Percentiles rank a stretch among this genome's conserved stretches.
Evolutionary conservation across 1,140 invertebrate species (phyloP).

Genomic region (Pseudomyrmex sp.): DNA sequence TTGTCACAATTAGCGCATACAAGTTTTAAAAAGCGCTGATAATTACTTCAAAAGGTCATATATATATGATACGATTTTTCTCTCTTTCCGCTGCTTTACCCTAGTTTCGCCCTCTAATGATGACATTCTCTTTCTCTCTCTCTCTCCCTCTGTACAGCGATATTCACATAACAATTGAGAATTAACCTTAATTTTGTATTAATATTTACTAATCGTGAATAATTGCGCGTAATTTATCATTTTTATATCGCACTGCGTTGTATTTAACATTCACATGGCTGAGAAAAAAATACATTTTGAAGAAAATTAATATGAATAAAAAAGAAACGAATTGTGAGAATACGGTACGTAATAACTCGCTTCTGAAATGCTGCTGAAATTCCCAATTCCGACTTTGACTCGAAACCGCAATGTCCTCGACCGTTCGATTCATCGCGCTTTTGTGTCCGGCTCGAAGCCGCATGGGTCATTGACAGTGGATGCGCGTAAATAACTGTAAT

Average conservation of each 20-base stretch:
- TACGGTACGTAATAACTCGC: slow-evolving; percentile 12
- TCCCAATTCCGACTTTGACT: slow-evolving; percentile 22
- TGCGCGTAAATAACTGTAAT: slow-evolving; percentile 83
- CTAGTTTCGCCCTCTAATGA: too few species aligned
- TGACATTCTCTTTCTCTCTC: too few species aligned
- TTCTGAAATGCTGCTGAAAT: slow-evolving; percentile 35
- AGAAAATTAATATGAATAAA: neutral
- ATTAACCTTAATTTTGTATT: neutral
- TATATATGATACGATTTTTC: too few species aligned
- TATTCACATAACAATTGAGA: too few species aligned
- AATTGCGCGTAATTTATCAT: too few species aligned
- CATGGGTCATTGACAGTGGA: slow-evolving; percentile 80
- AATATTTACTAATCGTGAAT: too few species aligned
- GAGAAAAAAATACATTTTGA: neutral
- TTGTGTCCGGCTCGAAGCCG: slow-evolving; percentile 37
- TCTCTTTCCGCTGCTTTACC: too few species aligned
- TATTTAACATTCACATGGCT: too few species aligned
- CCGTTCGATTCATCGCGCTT: slow-evolving; percentile 53
- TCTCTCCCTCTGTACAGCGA: too few species aligned
- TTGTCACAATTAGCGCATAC: neutral
- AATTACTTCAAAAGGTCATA: too few species aligned
- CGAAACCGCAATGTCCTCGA: slow-evolving; percentile 56
- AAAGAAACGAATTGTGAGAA: neutral
- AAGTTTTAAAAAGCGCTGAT: neutral
- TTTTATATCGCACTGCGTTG: too few species aligned